These are phyloP conservation scores for Nothoprocta perdicaria DNA, from an alignment of 2,113 vertebrate genomes.

Conservation along the genomic window DNA sequence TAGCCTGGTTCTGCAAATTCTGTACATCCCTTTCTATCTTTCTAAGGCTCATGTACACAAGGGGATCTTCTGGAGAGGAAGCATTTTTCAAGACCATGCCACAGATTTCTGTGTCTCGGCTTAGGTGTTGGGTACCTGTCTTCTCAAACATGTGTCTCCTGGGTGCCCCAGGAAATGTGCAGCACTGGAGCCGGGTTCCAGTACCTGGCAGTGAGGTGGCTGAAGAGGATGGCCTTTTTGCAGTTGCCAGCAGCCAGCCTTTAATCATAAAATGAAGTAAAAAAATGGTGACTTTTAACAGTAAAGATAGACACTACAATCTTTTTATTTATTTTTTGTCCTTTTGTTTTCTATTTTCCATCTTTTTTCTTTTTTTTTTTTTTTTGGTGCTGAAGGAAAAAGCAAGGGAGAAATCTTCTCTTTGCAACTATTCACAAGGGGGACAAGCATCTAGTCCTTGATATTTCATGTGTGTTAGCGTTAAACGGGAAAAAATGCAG, in stretches of 20 bases:
- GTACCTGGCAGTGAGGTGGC: not conserved
- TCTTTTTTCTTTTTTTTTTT: not conserved
- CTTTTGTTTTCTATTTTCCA: not conserved
- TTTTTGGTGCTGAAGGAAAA: not conserved
- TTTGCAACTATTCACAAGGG: not conserved
- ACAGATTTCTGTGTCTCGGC: not conserved
- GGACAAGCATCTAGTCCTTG: not conserved
- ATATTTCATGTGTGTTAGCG: not conserved
- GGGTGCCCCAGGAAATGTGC: not conserved
- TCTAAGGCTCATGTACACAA: not conserved
- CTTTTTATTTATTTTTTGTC: not conserved
- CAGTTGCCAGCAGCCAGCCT: not conserved
- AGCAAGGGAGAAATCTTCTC: not conserved
- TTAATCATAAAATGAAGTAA: not conserved
- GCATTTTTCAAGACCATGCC: not conserved
- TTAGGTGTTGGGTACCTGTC: not conserved
- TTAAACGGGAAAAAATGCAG: not conserved
- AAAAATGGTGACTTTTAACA: not conserved
- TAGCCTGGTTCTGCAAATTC: not conserved
- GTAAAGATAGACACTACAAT: not conserved
- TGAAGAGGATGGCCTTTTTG: not conserved
- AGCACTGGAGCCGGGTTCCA: no score
- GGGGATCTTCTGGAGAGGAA: not conserved
- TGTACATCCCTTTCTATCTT: not conserved
- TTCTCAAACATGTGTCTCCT: accelerated